Conservation (phyloP, 2,888 invertebrate species). For the Thera obeliscata region DNA sequence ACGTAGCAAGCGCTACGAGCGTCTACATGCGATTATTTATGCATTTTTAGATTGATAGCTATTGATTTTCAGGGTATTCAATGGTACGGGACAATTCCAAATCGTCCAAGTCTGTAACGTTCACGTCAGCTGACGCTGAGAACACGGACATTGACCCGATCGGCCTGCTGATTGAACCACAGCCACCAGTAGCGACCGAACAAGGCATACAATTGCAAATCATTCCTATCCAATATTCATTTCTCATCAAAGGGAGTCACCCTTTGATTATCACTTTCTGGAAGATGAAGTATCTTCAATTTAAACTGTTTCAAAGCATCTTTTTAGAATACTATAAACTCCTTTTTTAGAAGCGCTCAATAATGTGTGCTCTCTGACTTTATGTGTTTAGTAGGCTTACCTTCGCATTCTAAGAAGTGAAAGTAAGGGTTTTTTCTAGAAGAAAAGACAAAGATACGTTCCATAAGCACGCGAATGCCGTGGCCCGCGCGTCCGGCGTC, state of each 20-base stretch:
- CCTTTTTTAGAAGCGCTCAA: too few species aligned
- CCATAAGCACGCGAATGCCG: conserved; percentile 60
- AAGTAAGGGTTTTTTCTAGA: conserved; percentile 29
- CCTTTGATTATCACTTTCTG: neutral
- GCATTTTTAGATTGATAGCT: neutral
- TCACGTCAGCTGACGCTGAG: conserved; percentile 54
- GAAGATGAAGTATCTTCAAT: too few species aligned
- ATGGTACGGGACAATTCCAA: conserved; percentile 56
- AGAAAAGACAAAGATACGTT: conserved; percentile 46
- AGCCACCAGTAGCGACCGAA: conserved; percentile 43
- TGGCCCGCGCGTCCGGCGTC: conserved; percentile 40
- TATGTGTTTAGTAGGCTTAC: too few species aligned
- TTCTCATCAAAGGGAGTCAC: neutral
- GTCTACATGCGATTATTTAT: neutral
- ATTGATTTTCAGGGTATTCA: conserved; percentile 36
- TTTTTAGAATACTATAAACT: too few species aligned
- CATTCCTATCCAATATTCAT: neutral
- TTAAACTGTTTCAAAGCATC: too few species aligned
- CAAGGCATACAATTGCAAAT: conserved; percentile 16
- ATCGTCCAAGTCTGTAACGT: conserved; percentile 74
- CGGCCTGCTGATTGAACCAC: conserved; percentile 62
- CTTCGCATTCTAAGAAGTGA: neutral
- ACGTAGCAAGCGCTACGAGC: conserved; percentile 10
- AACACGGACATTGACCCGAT: conserved; percentile 47
- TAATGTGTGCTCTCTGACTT: too few species aligned